Evolutionary conservation across 2,113 vertebrate species (phyloP).

Genomic region (Amphiprion percula): DNA sequence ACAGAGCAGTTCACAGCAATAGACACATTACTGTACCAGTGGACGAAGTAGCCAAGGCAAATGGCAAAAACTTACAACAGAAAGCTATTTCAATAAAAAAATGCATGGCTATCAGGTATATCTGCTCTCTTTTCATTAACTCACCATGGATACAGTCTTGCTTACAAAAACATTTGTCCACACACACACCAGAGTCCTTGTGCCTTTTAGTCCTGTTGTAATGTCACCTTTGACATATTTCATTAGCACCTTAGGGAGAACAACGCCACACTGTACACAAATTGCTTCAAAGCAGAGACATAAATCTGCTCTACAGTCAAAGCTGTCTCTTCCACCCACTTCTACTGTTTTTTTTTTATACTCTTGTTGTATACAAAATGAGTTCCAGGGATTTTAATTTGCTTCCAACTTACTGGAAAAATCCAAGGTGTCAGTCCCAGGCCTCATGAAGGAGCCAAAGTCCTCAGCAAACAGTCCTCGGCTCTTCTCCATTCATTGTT

Average conservation of each 20-base stretch:
- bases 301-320: constrained; percentile 12
- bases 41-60: too few species aligned
- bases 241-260: constrained; percentile 12
- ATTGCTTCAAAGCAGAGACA: not conserved
- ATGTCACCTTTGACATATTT: constrained; percentile 15
- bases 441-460: constrained; percentile 92
- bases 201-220: constrained; percentile 5
- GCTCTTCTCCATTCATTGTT: constrained; percentile 89
- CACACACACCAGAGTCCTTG: constrained; percentile 11
- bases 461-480: constrained; percentile 89
- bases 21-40: not conserved
- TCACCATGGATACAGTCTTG: not conserved
- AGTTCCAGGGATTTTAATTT: constrained; percentile 4
- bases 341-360: not conserved
- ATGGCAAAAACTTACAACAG: not conserved
- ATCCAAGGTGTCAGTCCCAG: constrained; percentile 85
- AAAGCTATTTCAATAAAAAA: not conserved
- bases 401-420: constrained; percentile 88
- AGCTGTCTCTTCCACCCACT: not conserved
- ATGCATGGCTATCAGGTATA: not conserved
- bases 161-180: constrained; percentile 9
- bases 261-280: constrained; percentile 12
- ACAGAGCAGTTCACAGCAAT: constrained; percentile 20
- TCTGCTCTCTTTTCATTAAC: not conserved
- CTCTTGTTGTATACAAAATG: constrained; percentile 9